These are phyloP conservation scores for Pachyuromys duprasi DNA, from an alignment of 2,797 vertebrate species.

Conservation along the genomic window DNA sequence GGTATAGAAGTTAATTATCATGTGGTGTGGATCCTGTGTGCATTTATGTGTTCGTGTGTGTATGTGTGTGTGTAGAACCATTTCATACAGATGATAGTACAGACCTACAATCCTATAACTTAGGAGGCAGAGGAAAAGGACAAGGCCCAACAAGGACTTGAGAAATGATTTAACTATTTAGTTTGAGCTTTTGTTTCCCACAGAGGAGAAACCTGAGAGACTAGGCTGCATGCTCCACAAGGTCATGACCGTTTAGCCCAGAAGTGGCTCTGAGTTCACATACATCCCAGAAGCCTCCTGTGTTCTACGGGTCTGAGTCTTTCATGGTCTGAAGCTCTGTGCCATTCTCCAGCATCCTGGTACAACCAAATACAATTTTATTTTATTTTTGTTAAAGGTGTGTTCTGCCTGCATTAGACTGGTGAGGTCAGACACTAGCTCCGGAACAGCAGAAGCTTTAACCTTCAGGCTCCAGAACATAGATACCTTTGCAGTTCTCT, in stretches of 20 bases:
- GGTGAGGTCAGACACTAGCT: not conserved
- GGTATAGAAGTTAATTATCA: not conserved
- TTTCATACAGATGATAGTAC: no score
- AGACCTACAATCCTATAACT: not conserved
- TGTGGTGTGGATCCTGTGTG: not conserved
- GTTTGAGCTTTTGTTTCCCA: conserved; percentile 22
- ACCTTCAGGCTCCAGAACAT: conserved; percentile 30
- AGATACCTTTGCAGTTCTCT: conserved; percentile 56
- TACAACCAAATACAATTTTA: not conserved
- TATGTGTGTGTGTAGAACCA: not conserved
- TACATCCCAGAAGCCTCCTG: not conserved
- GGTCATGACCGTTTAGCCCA: not conserved
- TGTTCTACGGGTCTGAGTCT: not conserved
- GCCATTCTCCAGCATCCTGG: not conserved
- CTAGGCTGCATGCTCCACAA: not conserved
- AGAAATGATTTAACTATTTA: conserved; percentile 29
- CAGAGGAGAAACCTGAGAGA: conserved; percentile 25
- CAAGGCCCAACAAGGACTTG: not conserved
- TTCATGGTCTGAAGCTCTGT: conserved; percentile 38
- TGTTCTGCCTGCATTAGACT: not conserved
- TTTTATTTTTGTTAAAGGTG: not conserved
- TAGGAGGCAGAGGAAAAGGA: not conserved
- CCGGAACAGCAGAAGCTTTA: not conserved
- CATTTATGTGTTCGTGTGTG: not conserved
- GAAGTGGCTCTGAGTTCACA: not conserved